A percentile compares a stretch with the other conserved stretches of the same genome.
These are phyloP conservation scores for Drosophila truncata DNA, from an alignment of 1,140 invertebrate genomes.

Conservation along the genomic window DNA sequence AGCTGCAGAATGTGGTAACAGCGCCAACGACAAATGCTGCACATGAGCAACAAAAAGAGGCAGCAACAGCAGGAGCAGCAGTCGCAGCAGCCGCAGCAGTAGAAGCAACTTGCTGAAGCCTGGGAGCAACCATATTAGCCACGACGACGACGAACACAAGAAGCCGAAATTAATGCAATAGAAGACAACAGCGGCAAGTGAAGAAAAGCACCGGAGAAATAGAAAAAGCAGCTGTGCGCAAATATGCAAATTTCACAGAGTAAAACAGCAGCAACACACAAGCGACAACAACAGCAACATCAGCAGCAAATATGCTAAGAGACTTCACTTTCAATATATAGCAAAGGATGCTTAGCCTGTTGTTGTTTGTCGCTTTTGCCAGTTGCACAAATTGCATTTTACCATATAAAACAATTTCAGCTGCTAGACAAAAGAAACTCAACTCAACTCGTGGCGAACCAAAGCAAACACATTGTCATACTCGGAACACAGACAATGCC, in stretches of 20 bases:
- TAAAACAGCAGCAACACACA: slow-evolving; percentile 65
- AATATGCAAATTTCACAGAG: slow-evolving; percentile 80
- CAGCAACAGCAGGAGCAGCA: slow-evolving; percentile 39
- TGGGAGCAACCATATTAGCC: slow-evolving; percentile 69
- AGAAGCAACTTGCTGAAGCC: slow-evolving; percentile 39
- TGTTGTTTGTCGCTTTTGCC: slow-evolving; percentile 80
- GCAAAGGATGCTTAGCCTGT: slow-evolving; percentile 72
- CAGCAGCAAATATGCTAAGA: slow-evolving; percentile 79
- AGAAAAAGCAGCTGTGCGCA: slow-evolving; percentile 79
- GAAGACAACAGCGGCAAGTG: slow-evolving; percentile 71
- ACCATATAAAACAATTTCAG: slow-evolving; percentile 83
- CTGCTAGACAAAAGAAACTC: slow-evolving; percentile 75
- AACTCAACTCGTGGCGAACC: slow-evolving; percentile 44
- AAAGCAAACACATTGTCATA: slow-evolving; percentile 51
- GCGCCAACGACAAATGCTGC: slow-evolving; percentile 77
- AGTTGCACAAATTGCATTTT: slow-evolving; percentile 84
- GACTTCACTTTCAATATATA: slow-evolving; percentile 83
- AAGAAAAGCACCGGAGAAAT: slow-evolving; percentile 68
- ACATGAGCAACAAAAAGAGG: slow-evolving; percentile 61
- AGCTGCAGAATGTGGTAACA: slow-evolving; percentile 82
- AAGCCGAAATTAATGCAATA: slow-evolving; percentile 82
- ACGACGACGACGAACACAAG: slow-evolving; percentile 60
- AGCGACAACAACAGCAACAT: slow-evolving; percentile 17
- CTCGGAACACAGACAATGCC: slow-evolving; percentile 41
- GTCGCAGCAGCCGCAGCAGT: slow-evolving; percentile 27